Evolutionary conservation across 2,797 vertebrate species (phyloP).

Genomic region (Chanos chanos): DNA sequence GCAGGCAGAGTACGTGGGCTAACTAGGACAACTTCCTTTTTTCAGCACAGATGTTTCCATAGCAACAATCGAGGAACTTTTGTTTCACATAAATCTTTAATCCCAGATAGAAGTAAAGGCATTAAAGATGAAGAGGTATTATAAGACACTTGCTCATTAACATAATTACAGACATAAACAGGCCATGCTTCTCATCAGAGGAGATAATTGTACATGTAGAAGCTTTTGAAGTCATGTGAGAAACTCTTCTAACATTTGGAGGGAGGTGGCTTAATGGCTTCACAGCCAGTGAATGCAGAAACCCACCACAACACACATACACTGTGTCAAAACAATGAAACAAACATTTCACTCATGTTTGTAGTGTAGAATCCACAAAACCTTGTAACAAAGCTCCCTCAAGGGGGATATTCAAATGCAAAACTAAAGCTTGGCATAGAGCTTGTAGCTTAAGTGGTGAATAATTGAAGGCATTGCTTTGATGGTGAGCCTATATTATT

Average conservation of each 20-base stretch:
- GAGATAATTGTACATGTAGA: neutral
- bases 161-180: too few relatives aligned
- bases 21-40: slow-evolving; percentile 34
- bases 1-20: slow-evolving; percentile 8
- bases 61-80: slow-evolving; percentile 45
- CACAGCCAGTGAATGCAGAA: neutral
- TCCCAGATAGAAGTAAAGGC: slow-evolving; percentile 28
- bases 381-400: too few relatives aligned
- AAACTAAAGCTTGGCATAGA: slow-evolving; percentile 19
- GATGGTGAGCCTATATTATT: slow-evolving; percentile 45
- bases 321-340: slow-evolving; percentile 10
- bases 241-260: neutral
- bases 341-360: slow-evolving; percentile 8
- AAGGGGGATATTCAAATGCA: slow-evolving; percentile 40
- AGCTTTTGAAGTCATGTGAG: neutral
- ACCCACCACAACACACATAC: neutral
- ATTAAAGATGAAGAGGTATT: slow-evolving; percentile 13
- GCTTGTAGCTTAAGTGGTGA: slow-evolving; percentile 42
- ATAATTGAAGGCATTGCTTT: slow-evolving; percentile 60
- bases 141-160: neutral
- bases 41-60: slow-evolving; percentile 45
- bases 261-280: neutral
- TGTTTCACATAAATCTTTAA: slow-evolving; percentile 26
- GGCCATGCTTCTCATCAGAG: neutral
- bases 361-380: too few relatives aligned